Evolutionary conservation across 2,888 invertebrate species (phyloP), one percentile per base, ranked within the genome.

Genomic region (Epicampocera succincta): DNA sequence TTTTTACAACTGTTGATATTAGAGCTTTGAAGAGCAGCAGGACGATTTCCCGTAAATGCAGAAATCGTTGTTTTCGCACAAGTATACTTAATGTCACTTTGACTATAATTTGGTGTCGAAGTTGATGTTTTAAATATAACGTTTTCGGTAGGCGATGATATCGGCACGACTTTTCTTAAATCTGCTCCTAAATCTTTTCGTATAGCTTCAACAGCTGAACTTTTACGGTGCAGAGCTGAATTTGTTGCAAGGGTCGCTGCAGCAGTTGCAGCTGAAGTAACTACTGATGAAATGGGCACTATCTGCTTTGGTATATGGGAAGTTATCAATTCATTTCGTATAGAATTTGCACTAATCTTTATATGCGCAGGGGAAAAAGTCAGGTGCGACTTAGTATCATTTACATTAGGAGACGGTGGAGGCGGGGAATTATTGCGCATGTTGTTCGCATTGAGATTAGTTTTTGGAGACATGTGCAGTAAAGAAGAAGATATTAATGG

Each of bases 361-460:
- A 95, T 93, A 71, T 93, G 92, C 83, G 93, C 93, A 4, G 95
- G 95, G 19, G 95, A 95, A 88, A 95, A 95, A 40, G 94, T 94
- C 87, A 95, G 89, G 87, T 95, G 95, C 86, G 94, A 94, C 86
- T 94, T 94, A 38, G 83, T 84, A 79, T 72, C 87, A 87, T 93
- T 94, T 86, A 93, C 92, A 84, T 93, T 93, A 9, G 95, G 95
- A 85, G 94, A 94, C 9, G 93, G 91, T 19, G 93, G 92, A 29
- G 93, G 91, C 54, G 93, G 91, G 33, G 91, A 90, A 65, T 46
- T 81, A 21, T 50, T 76, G 8, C 85, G 83, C 65, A 85, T 80
- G 12, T 84, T 84, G 82, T 85, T 89, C 44, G 88, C 86, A 84
- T 89, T 89, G 3, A 89, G 87, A 80, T 87, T 89, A 50, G 86